Base-by-base conservation (phyloP, 1,140 invertebrate species). In the Drosophila erecta region DNA sequence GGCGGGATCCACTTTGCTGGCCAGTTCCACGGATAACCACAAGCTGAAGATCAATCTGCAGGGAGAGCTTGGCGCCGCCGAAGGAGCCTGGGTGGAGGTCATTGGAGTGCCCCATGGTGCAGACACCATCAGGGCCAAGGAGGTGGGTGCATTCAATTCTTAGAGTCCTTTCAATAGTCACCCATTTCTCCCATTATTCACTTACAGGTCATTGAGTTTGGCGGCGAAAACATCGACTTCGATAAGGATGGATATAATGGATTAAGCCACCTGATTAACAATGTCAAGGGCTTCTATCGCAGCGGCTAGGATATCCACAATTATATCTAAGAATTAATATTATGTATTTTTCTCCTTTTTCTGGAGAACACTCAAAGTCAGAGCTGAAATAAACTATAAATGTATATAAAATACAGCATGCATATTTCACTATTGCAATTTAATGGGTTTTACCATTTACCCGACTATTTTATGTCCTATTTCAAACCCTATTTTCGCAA, bases 201-300 rank as follows among this genome's bases (percentile, higher is more conserved):
- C 10, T 17, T 70, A 1, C 76, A 91, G 90, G 65, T 84, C 2
- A 91, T 92, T 8, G 64, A 86, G 43, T 92, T 92, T 59, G 70
- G 76, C 10, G 87, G 76, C 11, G 86, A 91, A 15, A 73, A 83
- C 3, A 76, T 84, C 3, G 90, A 89, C 20, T 90, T 92, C 11
- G 90, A 92, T 53, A 40, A 58, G n/a, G 90, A 92, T 3, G 79
- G 87, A 50, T 91, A 92, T 53, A 92, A 92, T 35, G 76, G 85
- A 3, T 75, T 91, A 81, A 70, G 78, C 2, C 80, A 81, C 10
- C 35, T 92, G 33, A 51, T 91, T 40, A 91, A 86, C 47, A 90
- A 91, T 47, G 77, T 90, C 0, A 89, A 91, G 33, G 57, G 71
- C n/a, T 79, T 92, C 22, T 91, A 89, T 74, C 81, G 74, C 40